Evolutionary conservation across 2,113 vertebrate genomes (phyloP), one percentile per base, ranked within the genome.

Genomic region (Falco punctatus): DNA sequence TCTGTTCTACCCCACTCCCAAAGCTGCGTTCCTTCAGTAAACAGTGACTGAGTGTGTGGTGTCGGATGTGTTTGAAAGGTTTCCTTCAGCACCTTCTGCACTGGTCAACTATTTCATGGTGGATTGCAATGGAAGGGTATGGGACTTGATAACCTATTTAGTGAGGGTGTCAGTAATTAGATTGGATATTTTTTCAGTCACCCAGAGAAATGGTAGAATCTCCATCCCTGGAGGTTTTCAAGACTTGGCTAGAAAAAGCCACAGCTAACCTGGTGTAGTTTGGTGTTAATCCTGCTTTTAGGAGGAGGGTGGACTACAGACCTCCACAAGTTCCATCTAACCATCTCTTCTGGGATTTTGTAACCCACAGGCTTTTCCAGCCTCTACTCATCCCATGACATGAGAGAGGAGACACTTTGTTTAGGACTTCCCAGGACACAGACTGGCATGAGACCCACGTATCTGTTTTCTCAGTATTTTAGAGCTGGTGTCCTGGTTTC

Each of bases 41-140:
- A 38, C 14, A 57, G n/a, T 40, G 58, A n/a, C n/a, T 26, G 55
- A 88, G 11, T 0, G 0, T 20, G 15, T 54, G 17, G 9, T 38
- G 24, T 46, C 24, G 51, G 40, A 21, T 4, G 9, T 23, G 30
- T 27, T 51, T 51, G 9, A 24, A 67, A 72, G 4, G 9, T 38
- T 70, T 92, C 26, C 23, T 52, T 79, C 13, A 51, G 11, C 10
- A 35, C 17, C 16, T 79, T 88, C 35, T 94, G 70, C 81, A 27
- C 2, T 9, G 14, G 16, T 23, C 9, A 40, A 10, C 15, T 46
- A 2, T 20, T 55, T 10, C 33, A 42, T 10, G 13, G 73, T 64
- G 55, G 19, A 22, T 64, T 78, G 24, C 0, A 1, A 27, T 30
- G 10, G 24, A 65, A 81, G 26, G 5, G 18, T 54, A 28, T 75